Conservation (phyloP, 1,140 invertebrate species). For the Drosophila pachea region DNA sequence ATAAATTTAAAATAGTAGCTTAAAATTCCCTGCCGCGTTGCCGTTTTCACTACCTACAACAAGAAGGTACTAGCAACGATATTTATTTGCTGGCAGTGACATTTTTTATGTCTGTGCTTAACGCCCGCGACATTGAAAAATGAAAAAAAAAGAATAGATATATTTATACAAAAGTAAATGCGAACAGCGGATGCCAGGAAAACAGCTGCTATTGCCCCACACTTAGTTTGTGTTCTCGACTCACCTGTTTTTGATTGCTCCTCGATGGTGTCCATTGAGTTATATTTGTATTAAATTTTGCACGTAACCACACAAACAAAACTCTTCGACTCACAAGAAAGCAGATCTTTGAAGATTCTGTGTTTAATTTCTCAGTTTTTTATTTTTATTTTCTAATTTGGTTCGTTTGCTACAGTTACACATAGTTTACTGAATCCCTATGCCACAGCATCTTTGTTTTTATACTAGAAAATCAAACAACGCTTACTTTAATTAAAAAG, state of each 20-base stretch:
- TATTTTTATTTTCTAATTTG: slow-evolving; percentile 27
- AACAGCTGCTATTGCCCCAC: slow-evolving; percentile 36
- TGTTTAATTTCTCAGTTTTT: slow-evolving; percentile 29
- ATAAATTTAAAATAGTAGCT: slow-evolving; percentile 66
- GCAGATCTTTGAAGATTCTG: slow-evolving; percentile 11
- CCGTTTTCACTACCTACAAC: slow-evolving; percentile 53
- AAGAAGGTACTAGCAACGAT: slow-evolving; percentile 27
- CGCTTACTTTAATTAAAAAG: slow-evolving; percentile 59
- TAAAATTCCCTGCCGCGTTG: slow-evolving; percentile 56
- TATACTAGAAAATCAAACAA: slow-evolving; percentile 34
- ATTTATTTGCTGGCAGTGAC: slow-evolving; percentile 63
- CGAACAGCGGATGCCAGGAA: slow-evolving; percentile 8
- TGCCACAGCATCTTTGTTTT: slow-evolving; percentile 37
- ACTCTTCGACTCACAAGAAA: slow-evolving; percentile 17
- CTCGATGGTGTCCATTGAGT: slow-evolving; percentile 71
- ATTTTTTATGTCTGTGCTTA: slow-evolving; percentile 66
- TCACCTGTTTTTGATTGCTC: slow-evolving; percentile 75
- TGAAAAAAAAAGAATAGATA: slow-evolving; percentile 33
- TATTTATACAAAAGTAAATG: slow-evolving; percentile 4
- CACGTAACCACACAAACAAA: slow-evolving; percentile 29
- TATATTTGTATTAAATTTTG: slow-evolving; percentile 43
- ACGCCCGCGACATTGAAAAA: slow-evolving; percentile 51
- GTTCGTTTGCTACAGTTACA: slow-evolving; percentile 38
- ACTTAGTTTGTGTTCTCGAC: slow-evolving; percentile 12
- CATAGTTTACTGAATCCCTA: slow-evolving; percentile 25